Evolutionary conservation across 2,113 vertebrate species (phyloP).

Genomic region (Halcyon senegalensis): DNA sequence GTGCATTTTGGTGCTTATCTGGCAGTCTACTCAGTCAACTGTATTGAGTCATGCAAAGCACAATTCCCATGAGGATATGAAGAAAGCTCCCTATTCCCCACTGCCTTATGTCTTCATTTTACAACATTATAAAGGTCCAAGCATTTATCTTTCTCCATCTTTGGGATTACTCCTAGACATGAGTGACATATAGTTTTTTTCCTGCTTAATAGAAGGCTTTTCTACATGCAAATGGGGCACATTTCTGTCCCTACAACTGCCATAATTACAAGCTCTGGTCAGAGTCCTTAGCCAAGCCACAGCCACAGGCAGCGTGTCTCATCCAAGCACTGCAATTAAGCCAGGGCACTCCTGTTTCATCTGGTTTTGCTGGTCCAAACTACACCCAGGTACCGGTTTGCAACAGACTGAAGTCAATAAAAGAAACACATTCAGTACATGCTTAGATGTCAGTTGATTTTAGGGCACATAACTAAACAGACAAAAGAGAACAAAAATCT

Average conservation of each 20-base stretch:
- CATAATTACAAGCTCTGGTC: not conserved
- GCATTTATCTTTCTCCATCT: not conserved
- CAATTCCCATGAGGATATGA: not conserved
- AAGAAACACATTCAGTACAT: not conserved
- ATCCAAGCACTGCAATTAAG: fast-evolving
- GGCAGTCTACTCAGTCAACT: not conserved
- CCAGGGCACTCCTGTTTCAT: not conserved
- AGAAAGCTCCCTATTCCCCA: not conserved
- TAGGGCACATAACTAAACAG: not conserved
- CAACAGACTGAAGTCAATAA: fast-evolving
- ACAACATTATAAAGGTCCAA: not conserved
- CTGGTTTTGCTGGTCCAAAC: not conserved
- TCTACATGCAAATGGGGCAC: not conserved
- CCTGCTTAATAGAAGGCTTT: not conserved
- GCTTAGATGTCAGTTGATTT: not conserved
- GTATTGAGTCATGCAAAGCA: not conserved
- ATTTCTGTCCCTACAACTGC: not conserved
- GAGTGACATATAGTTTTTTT: not conserved
- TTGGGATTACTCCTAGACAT: not conserved
- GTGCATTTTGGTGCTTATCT: conserved; percentile 18
- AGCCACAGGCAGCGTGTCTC: not conserved
- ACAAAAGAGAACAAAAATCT: not conserved
- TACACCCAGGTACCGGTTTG: not conserved
- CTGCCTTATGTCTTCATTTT: not conserved
- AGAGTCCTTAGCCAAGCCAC: not conserved